Conservation (phyloP, 1,140 invertebrate species). For the Fopius arisanus region DNA sequence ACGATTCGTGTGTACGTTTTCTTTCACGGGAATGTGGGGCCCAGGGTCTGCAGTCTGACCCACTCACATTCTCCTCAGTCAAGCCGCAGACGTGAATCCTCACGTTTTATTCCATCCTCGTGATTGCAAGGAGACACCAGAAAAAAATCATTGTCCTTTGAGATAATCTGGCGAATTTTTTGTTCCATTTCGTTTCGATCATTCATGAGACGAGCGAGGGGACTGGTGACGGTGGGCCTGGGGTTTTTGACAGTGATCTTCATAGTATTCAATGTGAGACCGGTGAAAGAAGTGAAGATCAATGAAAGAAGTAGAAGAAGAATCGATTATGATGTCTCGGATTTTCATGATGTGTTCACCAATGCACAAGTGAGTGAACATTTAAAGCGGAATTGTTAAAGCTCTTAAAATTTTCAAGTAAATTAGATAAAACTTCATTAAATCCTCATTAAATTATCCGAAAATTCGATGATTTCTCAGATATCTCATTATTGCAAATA, state of each 20-base stretch:
- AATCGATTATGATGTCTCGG: background rate
- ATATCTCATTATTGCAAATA: no score
- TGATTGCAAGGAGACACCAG: background rate
- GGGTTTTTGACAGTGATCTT: slow-evolving; percentile 2
- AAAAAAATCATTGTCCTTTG: background rate
- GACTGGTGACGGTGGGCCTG: slow-evolving; percentile 30
- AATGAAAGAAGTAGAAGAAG: background rate
- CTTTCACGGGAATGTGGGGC: slow-evolving; percentile 8
- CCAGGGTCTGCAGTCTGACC: slow-evolving; percentile 50
- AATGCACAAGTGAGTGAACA: background rate
- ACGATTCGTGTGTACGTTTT: background rate
- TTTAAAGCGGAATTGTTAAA: no score
- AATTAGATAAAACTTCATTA: no score
- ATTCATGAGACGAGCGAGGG: slow-evolving; percentile 33
- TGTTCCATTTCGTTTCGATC: background rate
- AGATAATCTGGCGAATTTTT: no score
- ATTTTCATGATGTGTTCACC: background rate
- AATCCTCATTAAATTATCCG: no score
- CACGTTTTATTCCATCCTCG: slow-evolving; percentile 19
- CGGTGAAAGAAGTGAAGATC: background rate
- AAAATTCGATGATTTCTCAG: no score
- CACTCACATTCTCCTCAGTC: slow-evolving; percentile 63
- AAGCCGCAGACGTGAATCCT: slow-evolving; percentile 39
- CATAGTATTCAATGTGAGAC: slow-evolving; percentile 15
- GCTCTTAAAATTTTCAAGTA: no score